Conservation (phyloP, 2,888 invertebrate species). For the Siphonodentalium dalli region DNA sequence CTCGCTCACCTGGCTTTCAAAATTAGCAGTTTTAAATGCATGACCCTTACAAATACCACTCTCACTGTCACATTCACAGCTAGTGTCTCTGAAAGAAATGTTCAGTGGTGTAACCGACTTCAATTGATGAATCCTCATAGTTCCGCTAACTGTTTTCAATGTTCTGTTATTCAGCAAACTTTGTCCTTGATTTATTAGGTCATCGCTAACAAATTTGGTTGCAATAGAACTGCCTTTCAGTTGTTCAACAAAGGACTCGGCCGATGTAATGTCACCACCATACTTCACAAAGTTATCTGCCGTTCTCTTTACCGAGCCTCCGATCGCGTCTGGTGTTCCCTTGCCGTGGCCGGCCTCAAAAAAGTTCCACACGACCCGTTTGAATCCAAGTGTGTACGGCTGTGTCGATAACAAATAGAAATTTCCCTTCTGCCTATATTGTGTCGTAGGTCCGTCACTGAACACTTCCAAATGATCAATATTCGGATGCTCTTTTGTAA, state of each 20-base stretch:
- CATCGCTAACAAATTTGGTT: too few relatives aligned
- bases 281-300: constrained; percentile 28
- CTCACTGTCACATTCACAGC: too few relatives aligned
- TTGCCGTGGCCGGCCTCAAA: constrained; percentile 60
- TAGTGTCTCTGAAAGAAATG: too few relatives aligned
- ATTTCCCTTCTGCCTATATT: constrained; percentile 61
- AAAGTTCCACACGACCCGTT: constrained; percentile 48
- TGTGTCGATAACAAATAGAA: constrained; percentile 49
- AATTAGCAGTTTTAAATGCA: too few relatives aligned
- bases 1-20: too few relatives aligned
- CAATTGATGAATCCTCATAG: too few relatives aligned
- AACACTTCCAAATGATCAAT: constrained; percentile 24
- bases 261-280: constrained; percentile 25
- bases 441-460: constrained; percentile 53
- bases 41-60: too few relatives aligned
- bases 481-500: constrained; percentile 19
- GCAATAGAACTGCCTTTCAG: neutral
- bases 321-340: constrained; percentile 56
- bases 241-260: constrained; percentile 14
- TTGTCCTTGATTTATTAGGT: too few relatives aligned
- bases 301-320: constrained; percentile 48
- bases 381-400: constrained; percentile 19
- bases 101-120: too few relatives aligned
- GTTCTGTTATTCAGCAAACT: too few relatives aligned
- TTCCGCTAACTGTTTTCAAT: too few relatives aligned